Percentiles rank a stretch among this genome's conserved stretches.
Conservation (phyloP, 2,113 vertebrate species). For the Cranoglanis bouderius region DNA sequence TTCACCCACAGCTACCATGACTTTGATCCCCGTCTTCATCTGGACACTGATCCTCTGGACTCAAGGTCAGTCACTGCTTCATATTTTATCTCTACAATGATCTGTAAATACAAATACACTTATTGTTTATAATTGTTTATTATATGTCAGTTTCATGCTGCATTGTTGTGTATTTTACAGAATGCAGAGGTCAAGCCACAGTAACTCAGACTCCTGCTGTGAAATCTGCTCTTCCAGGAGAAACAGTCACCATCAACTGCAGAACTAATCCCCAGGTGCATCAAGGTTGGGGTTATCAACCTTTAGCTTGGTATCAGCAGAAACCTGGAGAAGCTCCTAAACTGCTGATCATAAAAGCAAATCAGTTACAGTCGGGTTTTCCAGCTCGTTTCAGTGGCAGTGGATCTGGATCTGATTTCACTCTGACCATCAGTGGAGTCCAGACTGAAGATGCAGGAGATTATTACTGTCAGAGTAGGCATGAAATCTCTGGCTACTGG, state of each 20-base stretch:
- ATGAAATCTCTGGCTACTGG: background rate
- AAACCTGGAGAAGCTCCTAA: conserved; percentile 65
- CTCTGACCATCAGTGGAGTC: conserved; percentile 43
- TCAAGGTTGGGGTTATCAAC: no score
- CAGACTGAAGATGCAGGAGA: conserved; percentile 46
- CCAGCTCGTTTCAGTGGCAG: conserved; percentile 62
- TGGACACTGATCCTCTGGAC: conserved; percentile 39
- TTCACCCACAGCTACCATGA: no score
- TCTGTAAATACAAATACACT: background rate
- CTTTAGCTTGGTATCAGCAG: conserved; percentile 63
- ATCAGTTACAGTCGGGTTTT: background rate
- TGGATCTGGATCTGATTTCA: conserved; percentile 57
- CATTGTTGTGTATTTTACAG: background rate
- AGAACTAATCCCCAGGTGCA: conserved; percentile 56
- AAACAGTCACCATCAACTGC: conserved; percentile 55
- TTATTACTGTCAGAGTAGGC: conserved; percentile 54
- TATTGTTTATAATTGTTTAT: background rate
- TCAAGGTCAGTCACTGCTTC: conserved; percentile 15
- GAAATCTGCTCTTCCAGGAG: conserved; percentile 52
- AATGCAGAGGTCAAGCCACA: conserved; percentile 22
- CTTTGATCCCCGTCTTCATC: conserved; percentile 33
- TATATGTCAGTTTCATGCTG: background rate
- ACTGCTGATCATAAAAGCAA: conserved; percentile 40
- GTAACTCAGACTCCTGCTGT: conserved; percentile 55
- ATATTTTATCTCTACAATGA: background rate